Evolutionary conservation across 2,888 invertebrate genomes (phyloP).

Genomic region (Acrobasis repandana): DNA sequence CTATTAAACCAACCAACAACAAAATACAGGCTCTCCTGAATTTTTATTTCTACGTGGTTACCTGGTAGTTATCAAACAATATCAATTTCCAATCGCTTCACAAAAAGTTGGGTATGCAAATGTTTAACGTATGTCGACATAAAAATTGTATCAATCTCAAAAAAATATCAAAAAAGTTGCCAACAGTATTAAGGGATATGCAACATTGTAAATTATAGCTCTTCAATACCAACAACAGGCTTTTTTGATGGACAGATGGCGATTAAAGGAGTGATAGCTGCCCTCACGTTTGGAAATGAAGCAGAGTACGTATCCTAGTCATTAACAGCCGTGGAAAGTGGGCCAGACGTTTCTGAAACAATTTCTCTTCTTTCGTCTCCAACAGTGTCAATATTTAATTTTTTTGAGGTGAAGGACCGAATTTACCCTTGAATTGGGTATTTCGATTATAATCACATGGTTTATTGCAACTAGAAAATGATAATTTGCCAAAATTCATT

Average conservation of each 20-base stretch:
- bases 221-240: not conserved
- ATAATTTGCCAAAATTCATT: no score
- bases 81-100: no score
- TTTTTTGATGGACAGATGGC: slow-evolving; percentile 6
- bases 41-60: no score
- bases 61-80: no score
- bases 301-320: slow-evolving; percentile 40
- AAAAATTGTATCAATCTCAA: not conserved
- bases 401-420: slow-evolving; percentile 58
- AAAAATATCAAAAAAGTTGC: not conserved
- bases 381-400: slow-evolving; percentile 43
- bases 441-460: not conserved
- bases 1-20: no score
- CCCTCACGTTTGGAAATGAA: slow-evolving; percentile 35
- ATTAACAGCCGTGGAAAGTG: slow-evolving; percentile 52
- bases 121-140: not conserved
- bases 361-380: slow-evolving; percentile 50
- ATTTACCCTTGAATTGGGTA: slow-evolving; percentile 16
- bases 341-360: slow-evolving; percentile 48
- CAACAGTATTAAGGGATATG: not conserved
- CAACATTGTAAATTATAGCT: slow-evolving; percentile 5
- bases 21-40: no score
- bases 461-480: no score
- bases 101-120: no score
- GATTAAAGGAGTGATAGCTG: slow-evolving; percentile 14